These are phyloP conservation scores for Gastracanthus pulcherrimus DNA, from an alignment of 2,888 invertebrate genomes.

Conservation along the genomic window DNA sequence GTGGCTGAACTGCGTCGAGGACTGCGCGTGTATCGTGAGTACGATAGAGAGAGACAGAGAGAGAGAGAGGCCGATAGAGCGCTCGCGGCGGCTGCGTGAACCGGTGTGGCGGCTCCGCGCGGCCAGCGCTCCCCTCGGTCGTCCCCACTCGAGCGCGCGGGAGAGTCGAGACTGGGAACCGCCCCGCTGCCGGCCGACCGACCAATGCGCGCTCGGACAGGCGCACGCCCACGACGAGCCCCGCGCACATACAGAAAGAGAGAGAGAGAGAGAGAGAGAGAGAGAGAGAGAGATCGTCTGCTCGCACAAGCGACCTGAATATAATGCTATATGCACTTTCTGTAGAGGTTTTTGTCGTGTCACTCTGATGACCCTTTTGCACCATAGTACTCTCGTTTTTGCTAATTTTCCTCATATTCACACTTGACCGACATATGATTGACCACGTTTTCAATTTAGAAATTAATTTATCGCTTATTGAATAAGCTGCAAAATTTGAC, in stretches of 20 bases:
- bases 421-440: too few relatives aligned
- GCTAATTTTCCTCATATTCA: too few relatives aligned
- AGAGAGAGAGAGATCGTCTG: too few relatives aligned
- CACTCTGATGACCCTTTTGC: too few relatives aligned
- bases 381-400: too few relatives aligned
- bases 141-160: slow-evolving; percentile 28
- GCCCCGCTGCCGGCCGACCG: slow-evolving; percentile 5
- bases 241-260: background rate
- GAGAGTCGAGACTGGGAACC: background rate
- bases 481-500: too few relatives aligned
- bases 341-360: too few relatives aligned
- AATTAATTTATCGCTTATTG: too few relatives aligned
- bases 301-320: too few relatives aligned
- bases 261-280: background rate
- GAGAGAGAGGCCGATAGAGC: slow-evolving; percentile 51
- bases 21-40: background rate
- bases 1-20: background rate
- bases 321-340: too few relatives aligned
- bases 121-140: slow-evolving; percentile 47
- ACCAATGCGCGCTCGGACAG: background rate
- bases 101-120: slow-evolving; percentile 68
- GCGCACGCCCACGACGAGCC: background rate
- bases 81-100: slow-evolving; percentile 76
- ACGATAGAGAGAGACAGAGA: background rate
- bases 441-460: too few relatives aligned